Evolutionary conservation across 1,140 invertebrate species (phyloP), one percentile per base, ranked within the genome.

Genomic region (Camponotus floridanus): DNA sequence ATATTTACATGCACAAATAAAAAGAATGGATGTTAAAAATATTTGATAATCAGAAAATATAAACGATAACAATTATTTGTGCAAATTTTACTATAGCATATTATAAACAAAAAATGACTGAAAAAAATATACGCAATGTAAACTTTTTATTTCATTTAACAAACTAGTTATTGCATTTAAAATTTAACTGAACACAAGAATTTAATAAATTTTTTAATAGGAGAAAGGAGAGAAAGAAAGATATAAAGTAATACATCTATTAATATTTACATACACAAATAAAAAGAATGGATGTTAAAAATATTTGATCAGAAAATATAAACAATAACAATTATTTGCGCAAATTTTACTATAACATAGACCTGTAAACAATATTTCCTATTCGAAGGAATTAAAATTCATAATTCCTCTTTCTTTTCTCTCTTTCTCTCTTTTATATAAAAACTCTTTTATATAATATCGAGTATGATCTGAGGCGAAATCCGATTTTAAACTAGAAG

Each of bases 401-500:
- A 42, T 2, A 26, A 13, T 2, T 4, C 15, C 13, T 51, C 13
- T 18, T 3, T 48, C 4, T 48, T 3, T 48, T 15, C n/a, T n/a
- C n/a, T n/a, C n/a, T 51, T 8, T 5, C 48, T 51, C 48, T 51
- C 13, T 59, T 57, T n/a, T 59, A 31, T 42, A 39, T 55, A 81
- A 80, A 45, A 81, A 0, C 13, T 7, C 36, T 26, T 68, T 51
- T 31, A 21, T 33, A 61, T 33, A 71, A 81, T 68, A n/a, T 45
- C 2, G 9, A 59, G 42, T 45, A 71, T 42, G 8, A 70, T 31
- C 70, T 9, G 2, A 45, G 39, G 33, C 48, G 39, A 21, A 80
- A 80, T 57, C 15, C 18, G 6, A 80, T 42, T 42, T 70, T 45
- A 62, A 80, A 57, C 21, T 80, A 57, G 36, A n/a, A 80, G 9